These are phyloP conservation scores for Gasterosteus nipponicus DNA, from an alignment of 2,113 vertebrate species.

Conservation along the genomic window DNA sequence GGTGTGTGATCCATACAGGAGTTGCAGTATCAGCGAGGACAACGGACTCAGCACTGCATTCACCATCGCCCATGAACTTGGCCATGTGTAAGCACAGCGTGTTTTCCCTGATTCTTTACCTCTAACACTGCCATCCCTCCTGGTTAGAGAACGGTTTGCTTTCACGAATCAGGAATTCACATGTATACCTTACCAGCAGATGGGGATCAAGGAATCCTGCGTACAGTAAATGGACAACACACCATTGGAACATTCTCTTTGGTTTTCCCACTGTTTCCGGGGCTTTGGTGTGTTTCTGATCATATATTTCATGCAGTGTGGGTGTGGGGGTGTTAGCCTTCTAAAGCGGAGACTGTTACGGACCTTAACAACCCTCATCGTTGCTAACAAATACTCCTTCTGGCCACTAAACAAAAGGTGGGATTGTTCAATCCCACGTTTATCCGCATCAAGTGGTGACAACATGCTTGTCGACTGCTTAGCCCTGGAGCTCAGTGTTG, in stretches of 20 bases:
- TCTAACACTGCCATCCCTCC: background rate
- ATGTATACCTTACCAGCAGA: slow-evolving; percentile 14
- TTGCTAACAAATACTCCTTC: slow-evolving; percentile 57
- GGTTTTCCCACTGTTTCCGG: background rate
- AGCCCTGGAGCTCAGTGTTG: slow-evolving; percentile 53
- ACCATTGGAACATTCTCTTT: background rate
- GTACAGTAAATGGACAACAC: background rate
- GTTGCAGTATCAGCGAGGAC: slow-evolving; percentile 98
- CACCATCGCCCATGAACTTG: slow-evolving; percentile 97
- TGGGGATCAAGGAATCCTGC: slow-evolving; percentile 17
- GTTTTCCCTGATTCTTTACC: slow-evolving; percentile 11
- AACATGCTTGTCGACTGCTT: slow-evolving; percentile 53
- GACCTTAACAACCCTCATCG: slow-evolving; percentile 54
- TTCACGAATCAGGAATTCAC: slow-evolving; percentile 24
- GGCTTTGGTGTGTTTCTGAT: slow-evolving; percentile 11
- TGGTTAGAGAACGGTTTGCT: slow-evolving; percentile 3
- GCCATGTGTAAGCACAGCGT: slow-evolving; percentile 91
- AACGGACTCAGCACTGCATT: slow-evolving; percentile 97
- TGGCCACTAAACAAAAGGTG: slow-evolving; percentile 53
- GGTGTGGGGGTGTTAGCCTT: slow-evolving; percentile 17
- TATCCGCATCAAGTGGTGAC: slow-evolving; percentile 67
- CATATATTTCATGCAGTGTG: background rate
- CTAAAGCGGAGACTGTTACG: slow-evolving; percentile 61
- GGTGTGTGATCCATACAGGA: slow-evolving; percentile 95
- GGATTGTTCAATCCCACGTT: slow-evolving; percentile 69